These are phyloP conservation scores for Cerastis leucographa DNA, from an alignment of 2,888 invertebrate species.

Conservation along the genomic window DNA sequence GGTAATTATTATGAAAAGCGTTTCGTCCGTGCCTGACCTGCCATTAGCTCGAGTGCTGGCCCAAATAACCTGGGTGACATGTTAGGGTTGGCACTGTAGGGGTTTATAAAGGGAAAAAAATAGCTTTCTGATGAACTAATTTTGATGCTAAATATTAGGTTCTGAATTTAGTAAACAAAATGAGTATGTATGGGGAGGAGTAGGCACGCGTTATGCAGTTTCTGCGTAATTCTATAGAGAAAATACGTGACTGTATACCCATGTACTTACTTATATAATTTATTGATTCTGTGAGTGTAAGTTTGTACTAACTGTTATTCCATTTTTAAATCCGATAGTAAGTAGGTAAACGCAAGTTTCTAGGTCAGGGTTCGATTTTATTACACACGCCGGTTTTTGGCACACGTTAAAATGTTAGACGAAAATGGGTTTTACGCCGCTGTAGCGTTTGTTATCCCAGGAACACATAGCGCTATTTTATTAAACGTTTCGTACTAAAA, in stretches of 20 bases:
- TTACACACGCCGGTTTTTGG: conserved; percentile 42
- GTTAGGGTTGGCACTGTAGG: conserved; percentile 47
- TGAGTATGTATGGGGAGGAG: background rate
- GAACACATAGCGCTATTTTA: conserved; percentile 47
- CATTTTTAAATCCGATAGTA: background rate
- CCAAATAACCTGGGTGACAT: conserved; percentile 69
- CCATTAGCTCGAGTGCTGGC: conserved; percentile 76
- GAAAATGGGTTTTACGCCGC: conserved; percentile 34
- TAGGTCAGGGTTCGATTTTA: conserved; percentile 54
- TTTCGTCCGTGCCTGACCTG: conserved; percentile 58
- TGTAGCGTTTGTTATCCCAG: conserved; percentile 43
- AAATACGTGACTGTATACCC: background rate
- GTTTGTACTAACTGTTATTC: background rate
- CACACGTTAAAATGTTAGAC: conserved; percentile 44
- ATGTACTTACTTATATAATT: background rate
- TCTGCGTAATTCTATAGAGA: background rate
- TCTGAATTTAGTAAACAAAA: no score
- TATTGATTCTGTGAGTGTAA: background rate
- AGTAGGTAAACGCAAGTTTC: conserved; percentile 15
- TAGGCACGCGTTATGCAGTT: background rate
- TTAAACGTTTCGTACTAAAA: conserved; percentile 48
- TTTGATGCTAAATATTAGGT: no score
- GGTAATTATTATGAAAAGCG: conserved; percentile 70
- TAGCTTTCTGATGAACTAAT: no score
- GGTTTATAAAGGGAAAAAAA: conserved; percentile 19